Base-by-base conservation (phyloP, 2,888 invertebrate species). In the Chalcis sispes region DNA sequence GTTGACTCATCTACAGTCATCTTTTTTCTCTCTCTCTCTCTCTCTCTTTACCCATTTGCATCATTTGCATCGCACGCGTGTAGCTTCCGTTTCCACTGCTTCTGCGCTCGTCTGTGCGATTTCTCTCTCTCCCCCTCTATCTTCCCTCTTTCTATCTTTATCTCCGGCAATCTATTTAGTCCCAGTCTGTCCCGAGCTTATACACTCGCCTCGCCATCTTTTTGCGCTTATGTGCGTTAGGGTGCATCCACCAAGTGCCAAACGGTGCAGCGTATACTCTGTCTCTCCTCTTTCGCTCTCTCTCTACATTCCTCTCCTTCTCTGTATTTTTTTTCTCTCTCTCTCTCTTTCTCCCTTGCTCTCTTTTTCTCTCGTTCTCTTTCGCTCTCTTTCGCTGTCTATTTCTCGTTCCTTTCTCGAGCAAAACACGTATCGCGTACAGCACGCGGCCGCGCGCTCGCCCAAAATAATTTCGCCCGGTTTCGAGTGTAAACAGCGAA, bases 131-230 rank as follows among this genome's bases (percentile, higher is more conserved):
- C 70, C 2, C 2, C 10, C 7, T 20, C 46, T 13, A 20, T 56
- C 64, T 65, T 29, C 59, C 29, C 29, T 29, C 66, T 52, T 73
- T 73, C 73, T 73, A 73, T 73, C 73, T 73, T 67, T 73, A 73
- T 70, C 75, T 70, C 29, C 23, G 50, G 42, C 67, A 62, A 64
- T 69, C 69, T 69, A 62, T 74, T 69, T 62, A 20, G 69, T 56
- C 54, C 10, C 52, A 29, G 48, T 54, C 46, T 64, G 27, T 29
- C 62, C 7, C 52, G 2, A 18, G 15, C 40, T 32, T n/a, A 7
- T 23, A 13, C 58, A 1, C 27, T 25, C 61, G 20, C 61, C 13
- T 8, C n/a, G 1, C n/a, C 8, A 1, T 61, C 20, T 1, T 48
- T 58, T 48, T 59, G 36, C 42, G 18, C 46, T 7, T 27, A 20